phyloP scores from a whole-genome alignment of 2,888 invertebrate genomes.

The Sinohyriopsis cumingii region DNA sequence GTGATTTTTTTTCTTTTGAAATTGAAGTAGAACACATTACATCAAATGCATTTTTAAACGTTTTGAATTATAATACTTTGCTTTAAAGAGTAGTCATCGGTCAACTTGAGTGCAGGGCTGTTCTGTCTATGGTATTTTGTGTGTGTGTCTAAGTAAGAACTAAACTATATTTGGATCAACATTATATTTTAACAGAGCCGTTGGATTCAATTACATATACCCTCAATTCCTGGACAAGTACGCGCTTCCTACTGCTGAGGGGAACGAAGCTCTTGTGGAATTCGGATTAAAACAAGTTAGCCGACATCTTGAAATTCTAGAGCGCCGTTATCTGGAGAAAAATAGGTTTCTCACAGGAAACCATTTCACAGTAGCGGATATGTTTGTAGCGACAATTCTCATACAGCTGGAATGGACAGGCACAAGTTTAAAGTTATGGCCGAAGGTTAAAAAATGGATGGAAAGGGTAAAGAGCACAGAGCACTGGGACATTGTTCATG shows the following conservation, averaged over 20 bases:
- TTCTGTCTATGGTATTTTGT: neutral
- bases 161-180: neutral
- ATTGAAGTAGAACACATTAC: too few relatives aligned
- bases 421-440: constrained; percentile 61
- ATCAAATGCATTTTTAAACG: too few relatives aligned
- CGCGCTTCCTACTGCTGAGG: constrained; percentile 47
- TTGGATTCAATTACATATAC: constrained; percentile 59
- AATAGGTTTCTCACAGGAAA: constrained; percentile 53
- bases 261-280: constrained; percentile 59
- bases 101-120: neutral
- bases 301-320: constrained; percentile 54
- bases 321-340: constrained; percentile 54
- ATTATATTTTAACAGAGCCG: constrained; percentile 39
- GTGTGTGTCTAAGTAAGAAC: neutral
- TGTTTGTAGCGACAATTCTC: constrained; percentile 54
- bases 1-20: too few relatives aligned
- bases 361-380: constrained; percentile 57
- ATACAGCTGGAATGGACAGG: constrained; percentile 61
- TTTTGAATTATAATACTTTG: too few relatives aligned
- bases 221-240: constrained; percentile 63
- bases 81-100: too few relatives aligned
- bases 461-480: constrained; percentile 49
- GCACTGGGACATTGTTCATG: constrained; percentile 61
- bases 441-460: constrained; percentile 58
- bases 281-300: constrained; percentile 51